These are phyloP conservation scores for Oreochromis grahami DNA, from an alignment of 2,797 vertebrate genomes.

Conservation along the genomic window DNA sequence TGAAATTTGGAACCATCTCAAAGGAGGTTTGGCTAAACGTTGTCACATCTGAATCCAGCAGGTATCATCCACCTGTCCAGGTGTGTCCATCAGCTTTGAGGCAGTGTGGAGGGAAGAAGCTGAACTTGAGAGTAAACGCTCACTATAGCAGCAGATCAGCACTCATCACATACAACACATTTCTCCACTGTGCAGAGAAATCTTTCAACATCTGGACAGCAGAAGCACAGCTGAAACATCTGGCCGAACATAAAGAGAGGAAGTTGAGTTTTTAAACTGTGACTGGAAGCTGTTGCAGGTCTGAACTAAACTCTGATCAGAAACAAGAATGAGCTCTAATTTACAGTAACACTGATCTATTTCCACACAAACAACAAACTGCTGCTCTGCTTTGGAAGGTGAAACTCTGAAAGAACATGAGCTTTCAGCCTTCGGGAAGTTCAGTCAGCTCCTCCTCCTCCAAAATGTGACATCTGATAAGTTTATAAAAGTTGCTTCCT, in stretches of 20 bases:
- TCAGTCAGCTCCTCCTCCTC: not conserved
- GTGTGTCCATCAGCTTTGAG: not conserved
- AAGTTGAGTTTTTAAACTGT: not conserved
- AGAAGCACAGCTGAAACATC: not conserved
- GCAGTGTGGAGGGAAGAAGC: not conserved
- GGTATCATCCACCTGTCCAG: not conserved
- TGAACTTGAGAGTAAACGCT: not conserved
- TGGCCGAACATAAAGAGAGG: accelerated
- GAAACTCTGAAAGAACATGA: no score
- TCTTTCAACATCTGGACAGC: accelerated
- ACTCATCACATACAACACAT: accelerated
- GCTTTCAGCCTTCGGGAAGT: not conserved
- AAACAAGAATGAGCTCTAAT: not conserved
- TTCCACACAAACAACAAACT: not conserved
- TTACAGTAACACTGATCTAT: not conserved
- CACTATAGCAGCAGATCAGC: not conserved
- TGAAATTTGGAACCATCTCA: no score
- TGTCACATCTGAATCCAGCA: not conserved
- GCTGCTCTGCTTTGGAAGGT: not conserved
- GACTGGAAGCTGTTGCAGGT: not conserved
- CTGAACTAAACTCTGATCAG: accelerated
- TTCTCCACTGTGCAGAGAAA: accelerated
- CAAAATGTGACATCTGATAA: not conserved
- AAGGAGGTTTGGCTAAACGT: no score
- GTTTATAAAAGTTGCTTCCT: not conserved